A percentile compares a stretch with the other conserved stretches of the same genome.
These are phyloP conservation scores for Lepidocyrtinus sp. DNA, from an alignment of 2,888 invertebrate species.

Conservation along the genomic window DNA sequence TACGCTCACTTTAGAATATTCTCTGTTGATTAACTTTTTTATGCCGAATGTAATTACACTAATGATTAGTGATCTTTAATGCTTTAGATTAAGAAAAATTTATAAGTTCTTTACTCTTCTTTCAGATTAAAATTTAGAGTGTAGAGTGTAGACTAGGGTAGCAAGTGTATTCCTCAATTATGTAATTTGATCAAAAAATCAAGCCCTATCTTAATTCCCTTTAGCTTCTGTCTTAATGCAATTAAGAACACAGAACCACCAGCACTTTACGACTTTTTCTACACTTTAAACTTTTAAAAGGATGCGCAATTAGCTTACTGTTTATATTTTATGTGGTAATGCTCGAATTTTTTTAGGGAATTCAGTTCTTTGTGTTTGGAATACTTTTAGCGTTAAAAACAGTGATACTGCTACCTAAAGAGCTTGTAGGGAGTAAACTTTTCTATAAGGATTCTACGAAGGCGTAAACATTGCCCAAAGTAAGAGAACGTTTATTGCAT, in stretches of 20 bases:
- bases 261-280: background rate
- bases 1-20: no score
- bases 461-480: background rate
- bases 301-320: background rate
- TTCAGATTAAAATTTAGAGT: no score
- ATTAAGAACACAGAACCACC: background rate
- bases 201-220: conserved; percentile 9
- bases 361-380: no score
- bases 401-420: background rate
- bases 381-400: no score
- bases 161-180: background rate
- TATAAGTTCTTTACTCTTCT: background rate
- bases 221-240: conserved; percentile 1
- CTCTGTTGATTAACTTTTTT: background rate
- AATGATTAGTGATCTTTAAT: conserved; percentile 1
- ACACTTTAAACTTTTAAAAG: background rate
- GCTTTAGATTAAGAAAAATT: background rate
- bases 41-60: background rate
- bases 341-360: background rate
- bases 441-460: background rate
- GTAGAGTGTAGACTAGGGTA: no score
- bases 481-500: conserved; percentile 52
- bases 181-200: background rate
- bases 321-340: conserved; percentile 6
- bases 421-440: background rate